These are phyloP conservation scores for Muntiacus muntjak DNA, from an alignment of 2,113 vertebrate species.

Conservation along the genomic window DNA sequence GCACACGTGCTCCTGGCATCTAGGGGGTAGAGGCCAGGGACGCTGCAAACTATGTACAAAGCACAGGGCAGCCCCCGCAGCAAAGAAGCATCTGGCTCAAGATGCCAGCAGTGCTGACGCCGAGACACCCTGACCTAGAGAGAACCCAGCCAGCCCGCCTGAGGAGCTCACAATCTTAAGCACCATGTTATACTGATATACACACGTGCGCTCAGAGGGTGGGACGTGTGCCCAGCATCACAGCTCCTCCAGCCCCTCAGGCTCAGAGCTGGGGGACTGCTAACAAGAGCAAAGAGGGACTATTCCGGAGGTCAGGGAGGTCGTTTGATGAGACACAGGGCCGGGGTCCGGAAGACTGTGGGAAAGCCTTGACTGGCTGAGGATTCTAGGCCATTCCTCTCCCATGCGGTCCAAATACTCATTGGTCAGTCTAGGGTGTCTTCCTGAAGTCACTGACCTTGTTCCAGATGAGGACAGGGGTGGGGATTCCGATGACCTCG, in stretches of 20 bases:
- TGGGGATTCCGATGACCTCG: conserved; percentile 93
- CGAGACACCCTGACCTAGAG: not conserved
- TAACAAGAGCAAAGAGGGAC: not conserved
- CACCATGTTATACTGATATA: accelerated
- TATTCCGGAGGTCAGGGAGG: not conserved
- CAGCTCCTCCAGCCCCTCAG: not conserved
- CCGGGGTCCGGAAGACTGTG: no score
- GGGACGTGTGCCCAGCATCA: not conserved
- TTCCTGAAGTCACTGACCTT: conserved; percentile 81
- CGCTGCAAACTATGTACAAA: not conserved
- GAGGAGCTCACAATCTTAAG: not conserved
- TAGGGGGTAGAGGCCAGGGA: no score
- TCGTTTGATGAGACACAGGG: accelerated
- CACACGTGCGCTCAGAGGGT: not conserved
- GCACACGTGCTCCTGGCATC: not conserved
- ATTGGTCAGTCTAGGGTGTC: no score
- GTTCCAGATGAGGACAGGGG: conserved; percentile 94
- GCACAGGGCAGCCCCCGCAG: not conserved
- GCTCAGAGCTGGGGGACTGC: not conserved
- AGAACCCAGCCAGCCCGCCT: not conserved
- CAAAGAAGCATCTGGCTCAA: not conserved
- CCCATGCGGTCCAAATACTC: not conserved
- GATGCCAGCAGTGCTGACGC: no score
- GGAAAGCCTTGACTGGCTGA: not conserved
- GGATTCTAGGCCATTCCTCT: not conserved